Evolutionary conservation across 2,113 vertebrate genomes (phyloP).

Genomic region (Ctenomys sociabilis): DNA sequence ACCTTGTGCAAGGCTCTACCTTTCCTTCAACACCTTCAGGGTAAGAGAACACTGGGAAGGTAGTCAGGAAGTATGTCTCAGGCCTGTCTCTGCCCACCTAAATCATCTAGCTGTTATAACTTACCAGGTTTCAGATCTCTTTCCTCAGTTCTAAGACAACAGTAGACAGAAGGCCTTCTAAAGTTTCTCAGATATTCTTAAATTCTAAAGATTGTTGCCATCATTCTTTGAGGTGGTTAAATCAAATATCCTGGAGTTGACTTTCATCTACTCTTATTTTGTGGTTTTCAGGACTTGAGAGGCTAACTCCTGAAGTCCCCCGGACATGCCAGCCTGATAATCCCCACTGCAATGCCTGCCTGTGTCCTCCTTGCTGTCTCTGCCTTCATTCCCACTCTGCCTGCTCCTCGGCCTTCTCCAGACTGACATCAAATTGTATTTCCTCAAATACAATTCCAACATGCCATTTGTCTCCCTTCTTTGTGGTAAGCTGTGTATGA

Average conservation of each 20-base stretch:
- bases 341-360: neutral
- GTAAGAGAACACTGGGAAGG: neutral
- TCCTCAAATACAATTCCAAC: neutral
- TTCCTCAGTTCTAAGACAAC: neutral
- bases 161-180: neutral
- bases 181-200: neutral
- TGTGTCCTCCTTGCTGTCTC: neutral
- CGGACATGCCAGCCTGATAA: accelerated
- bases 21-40: neutral
- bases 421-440: neutral
- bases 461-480: neutral
- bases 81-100: neutral
- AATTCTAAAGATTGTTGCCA: neutral
- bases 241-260: neutral
- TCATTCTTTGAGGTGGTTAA: neutral
- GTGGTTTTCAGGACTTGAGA: neutral
- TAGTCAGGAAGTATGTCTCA: neutral
- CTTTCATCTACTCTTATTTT: constrained; percentile 24
- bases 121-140: neutral
- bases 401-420: neutral
- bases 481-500: accelerated
- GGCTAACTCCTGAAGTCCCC: neutral
- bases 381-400: neutral
- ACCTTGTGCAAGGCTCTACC: neutral
- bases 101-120: too few relatives aligned